Evolutionary conservation across 1,140 invertebrate species (phyloP).

Genomic region (Drosophila sturtevanti): DNA sequence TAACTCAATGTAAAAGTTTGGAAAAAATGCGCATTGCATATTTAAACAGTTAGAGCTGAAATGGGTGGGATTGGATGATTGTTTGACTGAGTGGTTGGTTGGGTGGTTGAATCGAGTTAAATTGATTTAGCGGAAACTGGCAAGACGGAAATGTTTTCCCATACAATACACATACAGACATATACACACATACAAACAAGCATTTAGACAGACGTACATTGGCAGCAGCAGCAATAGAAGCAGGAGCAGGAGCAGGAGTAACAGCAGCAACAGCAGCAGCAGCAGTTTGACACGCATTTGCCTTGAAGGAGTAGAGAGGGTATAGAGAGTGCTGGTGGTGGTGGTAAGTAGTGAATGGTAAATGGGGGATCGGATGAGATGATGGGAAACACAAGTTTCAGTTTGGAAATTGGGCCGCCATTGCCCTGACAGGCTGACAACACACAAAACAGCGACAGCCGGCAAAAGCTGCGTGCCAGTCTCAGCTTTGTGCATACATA

Average conservation of each 20-base stretch:
- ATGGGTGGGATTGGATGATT: conserved; percentile 11
- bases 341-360: background rate
- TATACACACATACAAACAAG: background rate
- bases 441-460: conserved; percentile 24
- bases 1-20: conserved; percentile 52
- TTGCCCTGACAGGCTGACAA: conserved; percentile 48
- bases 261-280: background rate
- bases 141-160: conserved; percentile 47
- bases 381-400: conserved; percentile 52
- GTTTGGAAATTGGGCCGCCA: conserved; percentile 67
- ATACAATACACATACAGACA: conserved; percentile 32
- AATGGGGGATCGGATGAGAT: background rate
- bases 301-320: conserved; percentile 21
- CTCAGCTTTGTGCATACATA: conserved; percentile 38
- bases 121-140: conserved; percentile 62
- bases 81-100: conserved; percentile 9
- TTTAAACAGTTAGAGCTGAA: conserved; percentile 39
- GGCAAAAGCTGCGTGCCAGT: conserved; percentile 67
- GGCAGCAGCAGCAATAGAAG: conserved; percentile 25
- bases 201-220: conserved; percentile 23
- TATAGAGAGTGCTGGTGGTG: too few species aligned
- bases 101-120: conserved; percentile 17
- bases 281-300: conserved; percentile 67
- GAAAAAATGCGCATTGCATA: conserved; percentile 34
- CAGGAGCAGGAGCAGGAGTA: background rate